Evolutionary conservation across 2,888 invertebrate genomes (phyloP).

Genomic region (Phaedon cochleariae): DNA sequence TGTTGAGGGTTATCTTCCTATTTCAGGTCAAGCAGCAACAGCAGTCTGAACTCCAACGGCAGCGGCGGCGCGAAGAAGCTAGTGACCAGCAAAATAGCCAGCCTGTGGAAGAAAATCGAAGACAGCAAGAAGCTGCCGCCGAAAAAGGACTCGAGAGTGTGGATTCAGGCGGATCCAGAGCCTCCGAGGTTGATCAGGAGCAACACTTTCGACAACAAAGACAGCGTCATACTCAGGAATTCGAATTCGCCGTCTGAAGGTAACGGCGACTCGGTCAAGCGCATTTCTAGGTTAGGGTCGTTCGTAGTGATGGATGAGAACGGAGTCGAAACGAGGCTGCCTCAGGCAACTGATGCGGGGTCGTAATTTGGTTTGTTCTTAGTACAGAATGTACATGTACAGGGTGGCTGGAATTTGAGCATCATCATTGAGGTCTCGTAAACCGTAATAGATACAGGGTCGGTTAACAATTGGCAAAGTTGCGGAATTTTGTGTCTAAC

Average conservation of each 20-base stretch:
- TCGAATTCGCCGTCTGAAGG: slow-evolving; percentile 46
- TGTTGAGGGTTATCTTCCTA: too few species aligned
- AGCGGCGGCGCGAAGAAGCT: slow-evolving; percentile 65
- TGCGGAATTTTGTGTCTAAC: too few species aligned
- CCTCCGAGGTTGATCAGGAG: slow-evolving; percentile 66
- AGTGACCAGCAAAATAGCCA: slow-evolving; percentile 81
- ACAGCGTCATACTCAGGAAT: slow-evolving; percentile 47
- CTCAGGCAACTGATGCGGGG: slow-evolving; percentile 10
- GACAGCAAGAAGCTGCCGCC: slow-evolving; percentile 68
- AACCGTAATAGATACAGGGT: too few species aligned
- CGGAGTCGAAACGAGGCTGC: slow-evolving; percentile 35
- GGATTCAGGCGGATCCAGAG: slow-evolving; percentile 57
- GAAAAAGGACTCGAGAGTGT: slow-evolving; percentile 62
- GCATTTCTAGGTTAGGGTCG: slow-evolving; percentile 65
- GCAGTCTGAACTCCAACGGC: slow-evolving; percentile 63
- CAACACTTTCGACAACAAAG: slow-evolving; percentile 71
- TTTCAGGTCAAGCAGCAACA: slow-evolving; percentile 68
- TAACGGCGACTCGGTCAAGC: slow-evolving; percentile 58
- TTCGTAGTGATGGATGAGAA: slow-evolving; percentile 62
- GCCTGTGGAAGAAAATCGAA: slow-evolving; percentile 81
- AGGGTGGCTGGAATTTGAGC: too few species aligned
- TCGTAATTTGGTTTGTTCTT: not conserved
- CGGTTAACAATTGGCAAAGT: too few species aligned
- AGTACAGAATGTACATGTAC: too few species aligned
- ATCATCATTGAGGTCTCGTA: too few species aligned